Evolutionary conservation across 2,888 invertebrate species (phyloP).

Genomic region (Dynastes grantii): DNA sequence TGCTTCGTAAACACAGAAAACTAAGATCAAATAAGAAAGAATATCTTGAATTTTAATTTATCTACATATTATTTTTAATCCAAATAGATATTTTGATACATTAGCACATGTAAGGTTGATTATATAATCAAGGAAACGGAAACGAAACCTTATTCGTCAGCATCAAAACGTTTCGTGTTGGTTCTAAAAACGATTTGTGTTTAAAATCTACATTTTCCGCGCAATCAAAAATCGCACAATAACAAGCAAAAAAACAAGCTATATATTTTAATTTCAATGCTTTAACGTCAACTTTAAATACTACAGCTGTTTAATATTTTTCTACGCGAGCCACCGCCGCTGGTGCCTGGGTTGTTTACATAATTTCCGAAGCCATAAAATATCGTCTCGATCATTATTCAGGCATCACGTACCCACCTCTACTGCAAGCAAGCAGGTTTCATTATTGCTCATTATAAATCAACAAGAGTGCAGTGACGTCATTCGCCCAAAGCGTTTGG

Average conservation of each 20-base stretch:
- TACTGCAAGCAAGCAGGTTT: slow-evolving; percentile 64
- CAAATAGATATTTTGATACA: too few species aligned
- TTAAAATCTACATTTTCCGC: slow-evolving; percentile 9
- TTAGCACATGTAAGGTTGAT: too few species aligned
- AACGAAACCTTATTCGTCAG: too few species aligned
- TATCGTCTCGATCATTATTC: slow-evolving; percentile 44
- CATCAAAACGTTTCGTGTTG: background rate
- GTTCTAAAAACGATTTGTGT: background rate
- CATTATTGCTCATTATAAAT: slow-evolving; percentile 70
- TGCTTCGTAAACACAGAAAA: background rate
- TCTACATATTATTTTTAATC: too few species aligned
- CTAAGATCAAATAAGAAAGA: background rate
- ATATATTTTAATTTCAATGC: slow-evolving; percentile 18
- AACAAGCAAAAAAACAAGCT: background rate
- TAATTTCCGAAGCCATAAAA: slow-evolving; percentile 44
- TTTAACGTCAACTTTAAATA: slow-evolving; percentile 40
- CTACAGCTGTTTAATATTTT: slow-evolving; percentile 44
- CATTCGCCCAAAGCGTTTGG: slow-evolving; percentile 60
- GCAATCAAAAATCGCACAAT: slow-evolving; percentile 9
- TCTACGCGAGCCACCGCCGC: slow-evolving; percentile 23
- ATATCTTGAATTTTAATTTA: too few species aligned
- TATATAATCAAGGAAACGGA: too few species aligned
- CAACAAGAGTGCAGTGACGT: slow-evolving; percentile 69
- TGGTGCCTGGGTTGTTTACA: slow-evolving; percentile 30
- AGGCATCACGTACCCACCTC: slow-evolving; percentile 60